Conservation (phyloP, 2,888 invertebrate species). For the Torymus texanus region DNA sequence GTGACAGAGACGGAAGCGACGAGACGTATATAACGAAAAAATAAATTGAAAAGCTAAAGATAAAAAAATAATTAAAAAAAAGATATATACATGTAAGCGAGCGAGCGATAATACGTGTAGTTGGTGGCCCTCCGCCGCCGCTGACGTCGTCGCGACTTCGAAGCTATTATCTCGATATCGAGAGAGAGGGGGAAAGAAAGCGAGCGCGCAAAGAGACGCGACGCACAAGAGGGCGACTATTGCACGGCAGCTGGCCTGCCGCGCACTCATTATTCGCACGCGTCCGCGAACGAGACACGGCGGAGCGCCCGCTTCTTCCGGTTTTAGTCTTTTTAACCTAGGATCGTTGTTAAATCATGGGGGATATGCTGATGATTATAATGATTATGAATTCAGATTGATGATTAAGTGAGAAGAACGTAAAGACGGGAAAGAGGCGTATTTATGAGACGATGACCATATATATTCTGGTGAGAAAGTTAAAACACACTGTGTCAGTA, state of each 20-base stretch:
- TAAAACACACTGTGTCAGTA: too few relatives aligned
- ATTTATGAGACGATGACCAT: too few relatives aligned
- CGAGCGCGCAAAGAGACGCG: not conserved
- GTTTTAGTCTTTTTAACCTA: constrained; percentile 67
- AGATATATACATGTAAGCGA: constrained; percentile 14
- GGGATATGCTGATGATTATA: too few relatives aligned
- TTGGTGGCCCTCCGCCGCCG: constrained; percentile 56
- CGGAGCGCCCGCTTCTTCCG: constrained; percentile 66
- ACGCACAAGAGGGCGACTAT: constrained; percentile 48
- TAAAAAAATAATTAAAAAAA: constrained; percentile 5
- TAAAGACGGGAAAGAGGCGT: too few relatives aligned
- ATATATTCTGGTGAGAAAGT: too few relatives aligned
- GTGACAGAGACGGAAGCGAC: not conserved
- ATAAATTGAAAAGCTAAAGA: not conserved
- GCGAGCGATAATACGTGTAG: constrained; percentile 38
- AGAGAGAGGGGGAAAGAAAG: constrained; percentile 15
- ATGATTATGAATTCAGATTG: too few relatives aligned
- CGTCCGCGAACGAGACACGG: constrained; percentile 48
- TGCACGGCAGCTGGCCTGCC: constrained; percentile 70
- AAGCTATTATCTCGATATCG: not conserved
- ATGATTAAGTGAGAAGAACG: too few relatives aligned
- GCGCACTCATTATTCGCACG: constrained; percentile 25
- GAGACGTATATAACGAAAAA: not conserved
- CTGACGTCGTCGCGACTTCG: not conserved
- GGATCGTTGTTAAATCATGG: constrained; percentile 62